These are phyloP conservation scores for Dusona sp. DNA, from an alignment of 2,888 invertebrate genomes.

Conservation along the genomic window DNA sequence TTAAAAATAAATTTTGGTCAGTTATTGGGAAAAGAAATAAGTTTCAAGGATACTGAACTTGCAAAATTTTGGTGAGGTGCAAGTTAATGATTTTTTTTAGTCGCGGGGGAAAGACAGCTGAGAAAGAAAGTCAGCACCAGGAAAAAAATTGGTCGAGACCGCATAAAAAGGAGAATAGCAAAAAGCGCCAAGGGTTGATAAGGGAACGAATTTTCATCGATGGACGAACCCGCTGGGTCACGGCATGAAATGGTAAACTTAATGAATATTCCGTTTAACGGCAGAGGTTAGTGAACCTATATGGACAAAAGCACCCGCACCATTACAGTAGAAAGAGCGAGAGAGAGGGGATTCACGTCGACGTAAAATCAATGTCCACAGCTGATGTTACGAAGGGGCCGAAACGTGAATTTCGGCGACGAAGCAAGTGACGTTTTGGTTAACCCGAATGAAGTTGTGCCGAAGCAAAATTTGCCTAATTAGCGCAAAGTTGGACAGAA, in stretches of 20 bases:
- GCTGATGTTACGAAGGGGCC: slow-evolving; percentile 46
- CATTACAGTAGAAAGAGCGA: slow-evolving; percentile 3
- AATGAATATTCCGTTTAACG: slow-evolving; percentile 62
- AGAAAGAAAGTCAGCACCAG: neutral
- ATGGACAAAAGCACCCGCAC: slow-evolving; percentile 47
- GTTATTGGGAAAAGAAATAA: neutral
- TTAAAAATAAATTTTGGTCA: neutral
- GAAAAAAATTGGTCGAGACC: slow-evolving; percentile 19
- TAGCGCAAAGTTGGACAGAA: neutral
- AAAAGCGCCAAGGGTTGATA: slow-evolving; percentile 30
- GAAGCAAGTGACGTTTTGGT: slow-evolving; percentile 23
- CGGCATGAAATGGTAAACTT: slow-evolving; percentile 40
- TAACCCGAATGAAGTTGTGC: slow-evolving; percentile 2
- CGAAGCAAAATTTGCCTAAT: slow-evolving; percentile 5
- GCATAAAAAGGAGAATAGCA: neutral
- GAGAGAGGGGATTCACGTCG: slow-evolving; percentile 31
- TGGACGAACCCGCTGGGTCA: slow-evolving; percentile 40
- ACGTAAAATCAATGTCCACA: slow-evolving; percentile 64
- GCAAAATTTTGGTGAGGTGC: neutral
- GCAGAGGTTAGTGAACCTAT: slow-evolving; percentile 62
- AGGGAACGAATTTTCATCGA: slow-evolving; percentile 55
- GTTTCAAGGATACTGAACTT: neutral
- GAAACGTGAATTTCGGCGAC: slow-evolving; percentile 50
- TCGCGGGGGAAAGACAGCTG: neutral
- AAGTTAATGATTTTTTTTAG: slow-evolving; percentile 56